Evolutionary conservation across 2,113 vertebrate genomes (phyloP), one percentile per base, ranked within the genome.

Genomic region (Syngnathus scovelli): DNA sequence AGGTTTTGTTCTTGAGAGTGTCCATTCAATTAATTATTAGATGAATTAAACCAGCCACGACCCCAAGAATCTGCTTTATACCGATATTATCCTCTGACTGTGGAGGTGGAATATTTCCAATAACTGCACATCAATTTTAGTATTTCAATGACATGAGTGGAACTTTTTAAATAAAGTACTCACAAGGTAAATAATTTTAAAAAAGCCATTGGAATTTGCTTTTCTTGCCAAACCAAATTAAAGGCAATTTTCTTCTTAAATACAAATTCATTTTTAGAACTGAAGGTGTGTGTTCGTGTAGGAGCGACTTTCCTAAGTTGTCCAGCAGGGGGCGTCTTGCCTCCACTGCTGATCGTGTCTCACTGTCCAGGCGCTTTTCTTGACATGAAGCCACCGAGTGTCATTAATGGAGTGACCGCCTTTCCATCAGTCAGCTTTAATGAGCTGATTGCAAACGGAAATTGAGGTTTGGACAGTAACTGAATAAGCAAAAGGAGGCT

Each of bases 401-500:
- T 82, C 74, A 74, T 74, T 84, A 83, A 84, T 82, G 79, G 71
- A 33, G 27, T 33, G 27, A 33, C 74, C n/a, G 71, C 74, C 77
- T 76, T 76, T 84, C 77, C 76, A 79, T 69, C 75, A 21, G 69
- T 81, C 81, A 67, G 75, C 81, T 70, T 12, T 80, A 86, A 86
- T 70, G 66, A 81, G 80, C 76, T 65, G 75, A 84, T 76, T 71
- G 75, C 85, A 73, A 83, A 74, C 72, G 76, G 83, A 84, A 82
- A 82, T 80, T 61, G 76, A 83, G 77, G 64, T 81, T 78, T 79
- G 69, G 85, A 85, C 87, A 83, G 79, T 85, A 86, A 89, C 80
- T 48, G 84, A 86, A 88, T 81, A 76, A 85, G 78, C 76, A 77
- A 72, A 72, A 58, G 72, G 63, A 66, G 59, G 75, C 72, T 62